Evolutionary conservation across 2,113 vertebrate species (phyloP).

Genomic region (Caranx melampygus): DNA sequence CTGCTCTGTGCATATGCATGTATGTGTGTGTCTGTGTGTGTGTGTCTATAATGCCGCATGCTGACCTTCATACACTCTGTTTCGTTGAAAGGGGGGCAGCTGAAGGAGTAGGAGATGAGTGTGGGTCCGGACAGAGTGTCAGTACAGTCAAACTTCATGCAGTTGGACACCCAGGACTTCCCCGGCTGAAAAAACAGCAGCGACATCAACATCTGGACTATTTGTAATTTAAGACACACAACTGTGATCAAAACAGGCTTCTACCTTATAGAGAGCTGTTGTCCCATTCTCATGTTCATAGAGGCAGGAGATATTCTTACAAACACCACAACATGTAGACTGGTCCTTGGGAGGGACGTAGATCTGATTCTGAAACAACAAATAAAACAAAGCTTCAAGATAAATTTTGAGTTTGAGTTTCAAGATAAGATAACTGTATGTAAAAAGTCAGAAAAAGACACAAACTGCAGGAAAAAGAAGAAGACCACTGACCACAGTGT

Average conservation of each 20-base stretch:
- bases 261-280: constrained; percentile 87
- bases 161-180: constrained; percentile 90
- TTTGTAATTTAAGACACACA: background rate
- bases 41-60: constrained; percentile 14
- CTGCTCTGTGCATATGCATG: too few relatives aligned
- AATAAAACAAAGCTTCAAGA: constrained; percentile 6
- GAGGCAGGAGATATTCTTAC: constrained; percentile 93
- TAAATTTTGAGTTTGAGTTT: background rate
- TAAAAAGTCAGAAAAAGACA: background rate
- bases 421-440: background rate
- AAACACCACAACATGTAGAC: constrained; percentile 91
- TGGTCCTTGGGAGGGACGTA: constrained; percentile 91
- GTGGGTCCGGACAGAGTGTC: constrained; percentile 88
- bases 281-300: constrained; percentile 90
- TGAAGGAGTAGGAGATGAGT: constrained; percentile 91
- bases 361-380: constrained; percentile 89
- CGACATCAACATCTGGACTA: background rate
- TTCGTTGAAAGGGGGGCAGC: constrained; percentile 96
- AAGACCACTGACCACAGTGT: background rate
- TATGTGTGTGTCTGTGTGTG: too few relatives aligned
- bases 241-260: background rate
- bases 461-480: background rate
- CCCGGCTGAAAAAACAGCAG: constrained; percentile 80
- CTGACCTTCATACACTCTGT: constrained; percentile 96
- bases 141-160: constrained; percentile 90